Conservation (phyloP, 2,888 invertebrate genomes). For the Syritta pipiens region DNA sequence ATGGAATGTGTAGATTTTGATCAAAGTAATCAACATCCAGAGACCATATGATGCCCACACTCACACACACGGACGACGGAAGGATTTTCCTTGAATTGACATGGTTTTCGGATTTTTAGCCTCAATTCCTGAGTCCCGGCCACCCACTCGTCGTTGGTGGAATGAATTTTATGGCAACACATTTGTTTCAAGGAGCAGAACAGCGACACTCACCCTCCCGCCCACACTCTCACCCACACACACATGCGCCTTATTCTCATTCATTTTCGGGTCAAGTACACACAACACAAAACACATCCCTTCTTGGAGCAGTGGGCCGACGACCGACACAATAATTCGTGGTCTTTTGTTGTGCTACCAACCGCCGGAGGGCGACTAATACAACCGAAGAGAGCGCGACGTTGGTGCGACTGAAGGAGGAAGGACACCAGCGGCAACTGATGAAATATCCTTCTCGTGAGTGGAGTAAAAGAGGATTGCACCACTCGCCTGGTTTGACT, state of each 20-base stretch:
- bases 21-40: constrained; percentile 32
- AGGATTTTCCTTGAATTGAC: constrained; percentile 43
- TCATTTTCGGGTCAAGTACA: constrained; percentile 67
- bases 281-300: background rate
- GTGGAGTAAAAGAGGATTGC: constrained; percentile 2
- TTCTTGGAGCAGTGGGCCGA: background rate
- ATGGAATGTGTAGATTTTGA: constrained; percentile 28
- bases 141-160: constrained; percentile 10
- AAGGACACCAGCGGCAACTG: constrained; percentile 51
- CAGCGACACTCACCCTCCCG: too few relatives aligned
- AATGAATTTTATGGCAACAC: constrained; percentile 39
- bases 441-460: constrained; percentile 42
- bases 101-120: constrained; percentile 44
- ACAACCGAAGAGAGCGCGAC: constrained; percentile 13
- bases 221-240: background rate
- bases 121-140: constrained; percentile 24
- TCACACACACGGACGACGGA: background rate
- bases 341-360: constrained; percentile 55
- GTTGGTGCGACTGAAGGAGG: constrained; percentile 29
- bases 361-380: constrained; percentile 37
- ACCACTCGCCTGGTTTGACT: background rate
- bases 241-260: constrained; percentile 48
- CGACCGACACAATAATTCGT: constrained; percentile 59
- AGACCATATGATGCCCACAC: constrained; percentile 16
- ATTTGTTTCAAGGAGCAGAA: constrained; percentile 37